A percentile compares a stretch with the other conserved stretches of the same genome.
These are phyloP conservation scores for Pecten maximus DNA, from an alignment of 2,888 invertebrate genomes.

Conservation along the genomic window DNA sequence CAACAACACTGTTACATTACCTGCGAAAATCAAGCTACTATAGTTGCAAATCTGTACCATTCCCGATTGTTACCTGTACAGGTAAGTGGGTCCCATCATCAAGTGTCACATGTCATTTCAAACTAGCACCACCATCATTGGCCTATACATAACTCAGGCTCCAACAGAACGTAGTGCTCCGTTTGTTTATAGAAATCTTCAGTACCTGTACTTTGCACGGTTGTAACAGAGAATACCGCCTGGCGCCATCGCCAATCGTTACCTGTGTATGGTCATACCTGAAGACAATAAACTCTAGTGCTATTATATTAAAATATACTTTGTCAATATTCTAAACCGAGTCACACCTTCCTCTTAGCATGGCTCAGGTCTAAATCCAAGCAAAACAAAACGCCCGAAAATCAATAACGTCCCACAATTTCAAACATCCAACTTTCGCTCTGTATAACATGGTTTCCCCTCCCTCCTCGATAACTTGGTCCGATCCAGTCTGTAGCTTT, in stretches of 20 bases:
- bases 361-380: conserved; percentile 8
- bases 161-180: not conserved
- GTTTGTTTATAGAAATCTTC: not conserved
- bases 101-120: not conserved
- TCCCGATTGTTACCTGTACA: conserved; percentile 45
- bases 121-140: not conserved
- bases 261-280: conserved; percentile 11
- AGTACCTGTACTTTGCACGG: not conserved
- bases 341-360: conserved; percentile 4
- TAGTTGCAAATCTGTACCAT: conserved; percentile 72
- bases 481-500: not conserved
- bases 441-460: not conserved
- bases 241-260: not conserved
- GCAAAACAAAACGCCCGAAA: not conserved
- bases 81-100: conserved; percentile 12
- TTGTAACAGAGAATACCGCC: not conserved
- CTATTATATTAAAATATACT: not conserved
- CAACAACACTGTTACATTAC: conserved; percentile 74
- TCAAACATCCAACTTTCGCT: conserved; percentile 28
- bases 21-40: conserved; percentile 75
- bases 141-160: not conserved
- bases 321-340: not conserved
- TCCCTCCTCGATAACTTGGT: not conserved
- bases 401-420: conserved; percentile 13
- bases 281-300: not conserved